phyloP scores from a whole-genome alignment of 2,113 vertebrate species.

The Lamprotornis superbus region DNA sequence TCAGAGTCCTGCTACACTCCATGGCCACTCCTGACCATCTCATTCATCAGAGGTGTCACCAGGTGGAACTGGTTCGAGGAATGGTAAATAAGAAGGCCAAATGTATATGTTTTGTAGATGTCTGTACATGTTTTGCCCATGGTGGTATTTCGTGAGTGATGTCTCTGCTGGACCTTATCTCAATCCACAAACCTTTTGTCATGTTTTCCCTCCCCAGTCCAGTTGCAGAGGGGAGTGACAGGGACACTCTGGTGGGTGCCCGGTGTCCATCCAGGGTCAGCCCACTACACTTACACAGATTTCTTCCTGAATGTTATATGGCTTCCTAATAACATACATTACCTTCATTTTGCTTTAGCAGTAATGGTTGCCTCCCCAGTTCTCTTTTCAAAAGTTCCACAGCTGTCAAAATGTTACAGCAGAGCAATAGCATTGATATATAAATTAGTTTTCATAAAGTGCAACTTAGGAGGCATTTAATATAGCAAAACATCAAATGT shows the following conservation, averaged over 20 bases:
- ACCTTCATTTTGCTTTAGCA: not conserved
- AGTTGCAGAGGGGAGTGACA: not conserved
- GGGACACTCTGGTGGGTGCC: too few species aligned
- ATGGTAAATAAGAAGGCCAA: not conserved
- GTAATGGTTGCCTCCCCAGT: not conserved
- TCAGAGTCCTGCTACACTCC: not conserved
- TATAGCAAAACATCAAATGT: not conserved
- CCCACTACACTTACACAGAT: not conserved
- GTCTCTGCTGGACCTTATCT: not conserved
- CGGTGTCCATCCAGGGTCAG: not conserved
- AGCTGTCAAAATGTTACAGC: not conserved
- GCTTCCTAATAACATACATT: not conserved
- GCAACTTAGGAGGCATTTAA: not conserved
- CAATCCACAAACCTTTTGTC: not conserved
- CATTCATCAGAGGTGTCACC: not conserved
- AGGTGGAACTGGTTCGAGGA: accelerated
- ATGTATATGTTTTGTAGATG: not conserved
- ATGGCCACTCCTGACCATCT: not conserved
- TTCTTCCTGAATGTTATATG: not conserved
- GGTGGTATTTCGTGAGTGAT: not conserved
- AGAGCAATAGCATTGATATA: not conserved
- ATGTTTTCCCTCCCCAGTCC: not conserved
- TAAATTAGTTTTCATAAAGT: not conserved
- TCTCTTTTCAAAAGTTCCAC: not conserved
- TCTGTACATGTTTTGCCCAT: not conserved